These are phyloP conservation scores for Gallinago jamesoni DNA, from an alignment of 2,113 vertebrate species.

Conservation along the genomic window DNA sequence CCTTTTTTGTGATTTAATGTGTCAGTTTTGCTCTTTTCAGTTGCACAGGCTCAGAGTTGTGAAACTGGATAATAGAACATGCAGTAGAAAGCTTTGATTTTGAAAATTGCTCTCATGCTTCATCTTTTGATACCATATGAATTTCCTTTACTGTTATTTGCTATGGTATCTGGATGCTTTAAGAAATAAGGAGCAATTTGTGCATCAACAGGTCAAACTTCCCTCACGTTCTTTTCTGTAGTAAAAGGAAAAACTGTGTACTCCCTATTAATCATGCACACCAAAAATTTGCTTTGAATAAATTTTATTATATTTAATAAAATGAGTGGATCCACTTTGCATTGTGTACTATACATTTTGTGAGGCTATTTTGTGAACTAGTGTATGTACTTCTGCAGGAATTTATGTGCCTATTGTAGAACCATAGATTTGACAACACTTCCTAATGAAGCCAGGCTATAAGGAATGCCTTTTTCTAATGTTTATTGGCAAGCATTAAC, in stretches of 20 bases:
- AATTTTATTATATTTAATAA: not conserved
- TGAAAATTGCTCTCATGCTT: not conserved
- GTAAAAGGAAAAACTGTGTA: not conserved
- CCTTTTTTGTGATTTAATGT: not conserved
- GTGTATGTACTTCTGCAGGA: not conserved
- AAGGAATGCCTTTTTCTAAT: not conserved
- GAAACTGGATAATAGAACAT: not conserved
- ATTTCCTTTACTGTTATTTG: not conserved
- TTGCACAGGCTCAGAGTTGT: not conserved
- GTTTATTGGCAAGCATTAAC: not conserved
- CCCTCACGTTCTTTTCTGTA: not conserved
- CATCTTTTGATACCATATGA: not conserved
- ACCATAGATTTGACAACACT: not conserved
- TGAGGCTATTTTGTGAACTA: not conserved
- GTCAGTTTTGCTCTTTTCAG: not conserved
- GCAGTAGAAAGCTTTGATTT: not conserved
- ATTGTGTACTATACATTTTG: not conserved
- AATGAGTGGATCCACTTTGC: not conserved
- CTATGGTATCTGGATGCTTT: not conserved
- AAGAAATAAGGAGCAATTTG: not conserved
- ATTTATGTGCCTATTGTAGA: not conserved
- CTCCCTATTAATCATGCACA: not conserved
- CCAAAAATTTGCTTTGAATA: not conserved
- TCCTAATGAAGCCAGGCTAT: not conserved
- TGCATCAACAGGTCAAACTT: not conserved